Evolutionary conservation across 2,888 invertebrate genomes (phyloP), one percentile per base, ranked within the genome.

Genomic region (Conus canariensis): DNA sequence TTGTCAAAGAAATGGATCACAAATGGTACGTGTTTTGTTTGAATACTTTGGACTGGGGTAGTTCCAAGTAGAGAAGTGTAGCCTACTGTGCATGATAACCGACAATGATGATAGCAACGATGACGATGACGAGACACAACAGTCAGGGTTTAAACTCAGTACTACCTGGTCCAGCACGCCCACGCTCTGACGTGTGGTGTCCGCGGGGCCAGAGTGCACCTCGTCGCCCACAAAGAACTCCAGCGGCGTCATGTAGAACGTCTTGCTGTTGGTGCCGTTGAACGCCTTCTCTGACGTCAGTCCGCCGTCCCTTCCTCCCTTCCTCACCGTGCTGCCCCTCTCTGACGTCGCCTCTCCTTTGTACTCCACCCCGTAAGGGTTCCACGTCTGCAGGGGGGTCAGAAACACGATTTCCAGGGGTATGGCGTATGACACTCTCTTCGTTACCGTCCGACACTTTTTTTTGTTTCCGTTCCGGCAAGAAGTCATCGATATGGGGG

Each of bases 361-460:
- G 85, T 67, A 45, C 45, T 70, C 58, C 3, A 95, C 67, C 58
- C 94, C 90, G 90, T 93, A 93, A 1, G 95, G 95, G 90, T 95
- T 95, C 95, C 95, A 95, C 22, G 87, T 87, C 14, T 91, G 88
- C n/a, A 95, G 92, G 0, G 95, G 95, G 0, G 94, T 95, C 88
- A 94, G 77, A 93, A 93, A 95, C 87, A 95, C 91, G 59, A 95
- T 92, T 88, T 95, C 95, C 60, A 95, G 91, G 0, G 95, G 95
- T 10, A 95, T 93, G 59, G 95, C 95, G 87, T 94, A 95, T 7
- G 94, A 92, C 87, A 92, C 93, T 77, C 93, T 83, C 64, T 93
- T 90, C 9, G 88, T 74, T 6, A 86, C 58, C 2, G 74, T 88
- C 5, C 87, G 90, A 85, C 92, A 93, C 80, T 92, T 86, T 12